phyloP scores from a whole-genome alignment of 2,888 invertebrate genomes.

The Cremastinae sp. region DNA sequence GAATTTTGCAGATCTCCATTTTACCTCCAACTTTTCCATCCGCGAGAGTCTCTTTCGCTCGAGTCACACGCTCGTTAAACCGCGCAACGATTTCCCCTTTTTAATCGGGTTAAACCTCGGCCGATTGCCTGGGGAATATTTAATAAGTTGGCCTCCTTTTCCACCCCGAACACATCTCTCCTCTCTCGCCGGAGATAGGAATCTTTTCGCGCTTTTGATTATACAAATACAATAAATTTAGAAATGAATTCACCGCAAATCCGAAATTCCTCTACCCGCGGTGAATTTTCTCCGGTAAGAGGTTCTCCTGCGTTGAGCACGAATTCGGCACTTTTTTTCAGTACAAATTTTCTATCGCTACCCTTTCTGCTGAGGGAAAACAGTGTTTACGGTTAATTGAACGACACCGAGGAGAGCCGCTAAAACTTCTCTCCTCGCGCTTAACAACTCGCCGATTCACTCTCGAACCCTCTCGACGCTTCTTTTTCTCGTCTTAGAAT shows the following conservation, averaged over 20 bases:
- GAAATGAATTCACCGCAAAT: slow-evolving; percentile 12
- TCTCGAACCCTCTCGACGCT: not conserved
- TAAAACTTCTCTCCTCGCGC: slow-evolving; percentile 6
- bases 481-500: no score
- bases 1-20: slow-evolving; percentile 18
- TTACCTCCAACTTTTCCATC: slow-evolving; percentile 27
- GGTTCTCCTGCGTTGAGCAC: slow-evolving; percentile 6
- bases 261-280: not conserved
- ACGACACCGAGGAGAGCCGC: slow-evolving; percentile 24
- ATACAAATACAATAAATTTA: slow-evolving; percentile 38
- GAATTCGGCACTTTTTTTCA: not conserved
- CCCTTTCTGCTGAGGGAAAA: slow-evolving; percentile 16
- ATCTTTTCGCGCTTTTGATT: slow-evolving; percentile 41
- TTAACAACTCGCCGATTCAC: not conserved
- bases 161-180: not conserved
- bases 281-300: slow-evolving; percentile 27
- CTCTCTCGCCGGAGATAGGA: not conserved
- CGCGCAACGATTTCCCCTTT: slow-evolving; percentile 59
- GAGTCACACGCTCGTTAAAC: slow-evolving; percentile 61
- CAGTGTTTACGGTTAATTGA: slow-evolving; percentile 53
- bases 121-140: slow-evolving; percentile 60
- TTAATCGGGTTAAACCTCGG: slow-evolving; percentile 61
- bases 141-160: slow-evolving; percentile 50
- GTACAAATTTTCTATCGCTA: slow-evolving; percentile 21
- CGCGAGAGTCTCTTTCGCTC: slow-evolving; percentile 6